phyloP scores from a whole-genome alignment of 37 sponge, comb jelly and placozoan genomes.

The Theonella swinhoei region DNA sequence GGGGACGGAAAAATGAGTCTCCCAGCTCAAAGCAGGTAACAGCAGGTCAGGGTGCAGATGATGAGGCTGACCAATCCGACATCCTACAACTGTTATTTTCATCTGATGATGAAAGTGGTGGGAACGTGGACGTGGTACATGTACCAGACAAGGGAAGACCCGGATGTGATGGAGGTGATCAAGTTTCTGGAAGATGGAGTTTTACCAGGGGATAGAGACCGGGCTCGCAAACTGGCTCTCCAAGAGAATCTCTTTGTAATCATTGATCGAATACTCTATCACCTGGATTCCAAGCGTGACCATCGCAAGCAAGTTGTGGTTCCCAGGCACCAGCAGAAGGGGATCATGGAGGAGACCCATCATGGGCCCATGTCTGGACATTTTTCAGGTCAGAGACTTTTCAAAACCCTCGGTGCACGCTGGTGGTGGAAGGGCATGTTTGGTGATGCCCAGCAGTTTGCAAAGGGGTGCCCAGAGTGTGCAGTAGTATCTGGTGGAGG shows the following conservation, averaged over 20 bases:
- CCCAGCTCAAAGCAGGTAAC: too few relatives aligned
- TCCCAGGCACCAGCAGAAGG: slow-evolving; percentile 26
- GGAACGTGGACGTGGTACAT: too few relatives aligned
- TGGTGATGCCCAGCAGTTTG: neutral
- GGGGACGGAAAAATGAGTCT: too few relatives aligned
- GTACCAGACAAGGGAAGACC: slow-evolving; percentile 32
- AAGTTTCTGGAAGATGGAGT: slow-evolving; percentile 1
- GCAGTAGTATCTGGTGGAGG: slow-evolving; percentile 23
- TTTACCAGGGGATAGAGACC: slow-evolving; percentile 16
- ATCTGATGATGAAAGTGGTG: too few relatives aligned
- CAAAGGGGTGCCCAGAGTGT: slow-evolving; percentile 54
- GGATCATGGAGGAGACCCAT: slow-evolving; percentile 33
- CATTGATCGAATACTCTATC: slow-evolving; percentile 38
- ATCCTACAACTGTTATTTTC: too few relatives aligned
- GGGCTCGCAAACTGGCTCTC: slow-evolving; percentile 17
- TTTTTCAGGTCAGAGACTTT: slow-evolving; percentile 53
- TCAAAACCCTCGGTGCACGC: neutral
- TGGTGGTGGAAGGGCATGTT: slow-evolving; percentile 73
- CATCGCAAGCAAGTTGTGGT: slow-evolving; percentile 34
- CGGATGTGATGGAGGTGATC: slow-evolving; percentile 10
- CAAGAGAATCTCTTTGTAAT: slow-evolving; percentile 25
- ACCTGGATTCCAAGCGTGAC: slow-evolving; percentile 16
- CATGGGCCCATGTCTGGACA: slow-evolving; percentile 41
- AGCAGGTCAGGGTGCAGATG: too few relatives aligned
- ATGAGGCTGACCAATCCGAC: too few relatives aligned